Evolutionary conservation across 2,113 vertebrate species (phyloP).

Genomic region (Oceanites oceanicus): DNA sequence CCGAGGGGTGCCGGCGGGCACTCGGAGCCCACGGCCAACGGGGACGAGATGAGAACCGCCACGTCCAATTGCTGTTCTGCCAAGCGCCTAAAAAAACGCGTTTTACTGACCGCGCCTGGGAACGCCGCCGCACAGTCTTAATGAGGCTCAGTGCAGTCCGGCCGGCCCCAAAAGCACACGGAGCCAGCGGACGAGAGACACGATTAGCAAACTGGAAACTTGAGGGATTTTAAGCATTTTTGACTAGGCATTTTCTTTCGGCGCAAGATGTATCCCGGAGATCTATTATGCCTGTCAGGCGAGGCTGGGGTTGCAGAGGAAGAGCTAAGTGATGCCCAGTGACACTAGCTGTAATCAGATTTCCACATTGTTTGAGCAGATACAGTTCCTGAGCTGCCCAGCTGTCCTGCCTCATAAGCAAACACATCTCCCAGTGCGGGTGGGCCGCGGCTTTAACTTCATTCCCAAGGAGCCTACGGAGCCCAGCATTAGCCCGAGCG

Average conservation of each 20-base stretch:
- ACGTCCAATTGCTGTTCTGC: background rate
- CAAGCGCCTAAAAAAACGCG: background rate
- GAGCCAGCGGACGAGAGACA: background rate
- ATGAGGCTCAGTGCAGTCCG: constrained; percentile 32
- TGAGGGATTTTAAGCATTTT: constrained; percentile 56
- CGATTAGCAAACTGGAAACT: constrained; percentile 32
- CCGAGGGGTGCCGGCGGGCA: background rate
- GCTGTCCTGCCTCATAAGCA: constrained; percentile 60
- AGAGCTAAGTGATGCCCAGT: constrained; percentile 42
- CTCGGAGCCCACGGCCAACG: background rate
- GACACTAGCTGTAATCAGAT: constrained; percentile 63
- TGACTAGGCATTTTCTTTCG: constrained; percentile 64
- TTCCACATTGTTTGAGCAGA: constrained; percentile 49
- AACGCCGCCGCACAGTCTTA: background rate
- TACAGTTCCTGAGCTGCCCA: constrained; percentile 35
- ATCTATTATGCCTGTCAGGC: constrained; percentile 65
- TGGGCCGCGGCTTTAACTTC: background rate
- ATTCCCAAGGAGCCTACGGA: background rate
- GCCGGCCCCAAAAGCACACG: constrained; percentile 34
- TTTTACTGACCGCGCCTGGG: background rate
- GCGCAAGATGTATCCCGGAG: constrained; percentile 41
- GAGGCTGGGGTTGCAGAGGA: constrained; percentile 50
- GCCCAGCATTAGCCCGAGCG: background rate
- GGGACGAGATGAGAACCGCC: background rate
- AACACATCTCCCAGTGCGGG: background rate